Conservation (phyloP, 2,797 vertebrate species). For the Acrocephalus scirpaceus region DNA sequence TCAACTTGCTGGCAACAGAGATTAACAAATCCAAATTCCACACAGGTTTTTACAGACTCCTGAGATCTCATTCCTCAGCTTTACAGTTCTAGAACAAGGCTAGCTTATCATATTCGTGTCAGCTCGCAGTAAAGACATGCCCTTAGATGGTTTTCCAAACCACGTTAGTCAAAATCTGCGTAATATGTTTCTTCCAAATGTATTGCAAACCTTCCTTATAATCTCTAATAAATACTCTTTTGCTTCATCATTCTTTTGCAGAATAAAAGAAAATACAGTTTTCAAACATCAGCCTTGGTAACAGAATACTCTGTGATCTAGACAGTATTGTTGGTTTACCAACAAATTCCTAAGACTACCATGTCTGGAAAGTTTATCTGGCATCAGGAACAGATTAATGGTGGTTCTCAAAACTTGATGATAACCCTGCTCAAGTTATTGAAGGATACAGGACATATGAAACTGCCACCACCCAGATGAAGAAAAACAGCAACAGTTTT, state of each 20-base stretch:
- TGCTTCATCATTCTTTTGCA: background rate
- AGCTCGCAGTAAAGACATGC: background rate
- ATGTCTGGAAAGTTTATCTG: background rate
- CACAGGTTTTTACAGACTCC: background rate
- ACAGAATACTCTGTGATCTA: background rate
- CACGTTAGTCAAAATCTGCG: background rate
- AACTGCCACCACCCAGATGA: background rate
- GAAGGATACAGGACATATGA: background rate
- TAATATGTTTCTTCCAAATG: background rate
- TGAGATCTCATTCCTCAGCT: background rate
- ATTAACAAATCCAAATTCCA: background rate
- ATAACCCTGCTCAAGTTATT: background rate
- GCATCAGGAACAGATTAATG: background rate
- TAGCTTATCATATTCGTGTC: fast-evolving
- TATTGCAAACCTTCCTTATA: background rate
- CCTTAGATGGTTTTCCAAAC: background rate
- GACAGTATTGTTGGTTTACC: background rate
- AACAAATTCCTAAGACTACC: background rate
- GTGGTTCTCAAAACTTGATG: background rate
- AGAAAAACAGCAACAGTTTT: background rate
- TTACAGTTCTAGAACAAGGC: background rate
- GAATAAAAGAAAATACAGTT: background rate
- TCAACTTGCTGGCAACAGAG: background rate
- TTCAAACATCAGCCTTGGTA: background rate
- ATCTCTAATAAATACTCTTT: background rate